Conservation (phyloP, 2,888 invertebrate species). For the Alloscopus bannaensis region DNA sequence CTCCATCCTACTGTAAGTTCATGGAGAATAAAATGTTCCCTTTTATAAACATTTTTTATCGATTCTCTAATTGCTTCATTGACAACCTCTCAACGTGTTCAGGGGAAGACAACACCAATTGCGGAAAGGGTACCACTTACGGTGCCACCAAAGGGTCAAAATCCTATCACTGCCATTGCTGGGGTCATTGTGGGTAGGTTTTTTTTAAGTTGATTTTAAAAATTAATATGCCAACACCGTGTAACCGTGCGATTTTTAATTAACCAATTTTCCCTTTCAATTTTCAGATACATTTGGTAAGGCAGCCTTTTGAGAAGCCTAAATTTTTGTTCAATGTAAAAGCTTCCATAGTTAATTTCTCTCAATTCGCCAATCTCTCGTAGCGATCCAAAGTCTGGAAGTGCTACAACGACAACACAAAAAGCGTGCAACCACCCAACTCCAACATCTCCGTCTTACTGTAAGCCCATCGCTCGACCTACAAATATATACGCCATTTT, state of each 20-base stretch:
- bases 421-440: conserved; percentile 2
- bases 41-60: neutral
- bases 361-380: too few species aligned
- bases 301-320: too few species aligned
- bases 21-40: neutral
- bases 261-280: too few species aligned
- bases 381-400: too few species aligned
- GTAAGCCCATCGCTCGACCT: neutral
- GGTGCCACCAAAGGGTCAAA: neutral
- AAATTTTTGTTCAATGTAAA: too few species aligned
- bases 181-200: conserved; percentile 5
- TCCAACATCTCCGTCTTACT: neutral
- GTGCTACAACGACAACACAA: too few species aligned
- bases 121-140: neutral
- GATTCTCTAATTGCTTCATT: too few species aligned
- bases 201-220: too few species aligned
- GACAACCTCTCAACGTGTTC: neutral
- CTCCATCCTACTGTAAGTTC: neutral
- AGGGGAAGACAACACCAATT: neutral
- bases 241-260: too few species aligned
- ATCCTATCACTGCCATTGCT: conserved; percentile 8
- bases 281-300: too few species aligned
- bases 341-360: too few species aligned
- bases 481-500: neutral
- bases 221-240: too few species aligned